Conservation (phyloP, 2,797 vertebrate species). For the Menidia menidia region DNA sequence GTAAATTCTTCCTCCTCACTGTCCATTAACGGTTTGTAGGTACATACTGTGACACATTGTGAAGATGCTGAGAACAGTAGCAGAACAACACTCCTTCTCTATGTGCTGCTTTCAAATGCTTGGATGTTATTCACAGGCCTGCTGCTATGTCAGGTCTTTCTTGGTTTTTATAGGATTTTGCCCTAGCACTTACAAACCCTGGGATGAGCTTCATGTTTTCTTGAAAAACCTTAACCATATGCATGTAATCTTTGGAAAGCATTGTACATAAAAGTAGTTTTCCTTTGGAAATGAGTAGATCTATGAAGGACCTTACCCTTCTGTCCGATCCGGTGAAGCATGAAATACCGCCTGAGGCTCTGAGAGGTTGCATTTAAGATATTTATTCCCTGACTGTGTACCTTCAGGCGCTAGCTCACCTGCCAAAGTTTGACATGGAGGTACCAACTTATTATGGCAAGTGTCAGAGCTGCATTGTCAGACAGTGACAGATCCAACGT, state of each 20-base stretch:
- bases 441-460: slow-evolving; percentile 52
- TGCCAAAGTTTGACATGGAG: slow-evolving; percentile 60
- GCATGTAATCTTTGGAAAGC: not conserved
- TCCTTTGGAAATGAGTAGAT: slow-evolving; percentile 26
- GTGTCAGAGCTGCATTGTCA: slow-evolving; percentile 58
- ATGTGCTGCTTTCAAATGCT: too few species aligned
- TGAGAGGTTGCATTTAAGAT: slow-evolving; percentile 62
- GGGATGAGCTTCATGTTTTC: not conserved
- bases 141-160: too few species aligned
- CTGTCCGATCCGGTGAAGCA: slow-evolving; percentile 42
- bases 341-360: slow-evolving; percentile 56
- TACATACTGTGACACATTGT: not conserved
- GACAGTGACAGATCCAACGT: slow-evolving; percentile 36
- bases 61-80: not conserved
- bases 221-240: not conserved
- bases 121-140: too few species aligned
- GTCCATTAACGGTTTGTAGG: not conserved
- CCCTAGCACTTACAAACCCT: too few species aligned
- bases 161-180: too few species aligned
- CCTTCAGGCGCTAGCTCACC: slow-evolving; percentile 50
- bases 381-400: slow-evolving; percentile 59
- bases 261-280: slow-evolving; percentile 12
- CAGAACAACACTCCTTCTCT: not conserved
- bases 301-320: slow-evolving; percentile 23
- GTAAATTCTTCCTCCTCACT: not conserved